Evolutionary conservation across 2,797 vertebrate species (phyloP), one percentile per base, ranked within the genome.

Genomic region (Adelosebastes latens): DNA sequence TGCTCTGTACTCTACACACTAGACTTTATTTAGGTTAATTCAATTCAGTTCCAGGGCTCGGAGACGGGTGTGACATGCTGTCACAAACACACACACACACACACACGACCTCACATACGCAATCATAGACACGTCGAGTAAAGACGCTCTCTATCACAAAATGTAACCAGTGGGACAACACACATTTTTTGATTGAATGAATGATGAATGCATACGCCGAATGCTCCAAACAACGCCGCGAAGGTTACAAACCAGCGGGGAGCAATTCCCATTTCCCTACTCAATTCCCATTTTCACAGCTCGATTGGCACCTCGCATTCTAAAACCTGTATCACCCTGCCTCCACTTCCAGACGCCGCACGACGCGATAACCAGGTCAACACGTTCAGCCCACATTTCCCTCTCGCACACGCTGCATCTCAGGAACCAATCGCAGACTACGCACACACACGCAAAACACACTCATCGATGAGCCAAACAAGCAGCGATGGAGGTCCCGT

Each of bases 251-350:
- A 91, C 81, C 89, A 85, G 89, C 58, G 29, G 84, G 87, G 82
- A 84, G 79, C 80, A 91, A 95, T 93, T 95, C 93, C 93, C 94
- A 92, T 94, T 95, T 95, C 94, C 94, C 94, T 84, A 78, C 92
- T 94, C 94, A 95, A 95, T 95, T 95, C 93, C 88, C 90, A 90
- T 91, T 94, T 95, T 94, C 90, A 93, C 94, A 95, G 90, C 93
- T 95, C 92, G 89, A 93, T 94, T 94, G 93, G 90, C 93, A 91
- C 93, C 91, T 92, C 67, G n/a, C 84, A 83, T 91, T 93, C 90
- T 86, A 83, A 95, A 91, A 88, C 81, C 82, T 75, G 90, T 66
- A 83, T 81, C 87, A 55, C 82, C 73, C 82, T 77, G 87, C 78
- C 77, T 82, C 62, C 34, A 8, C 82, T 86, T 85, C 62, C 75